A percentile compares a stretch with the other conserved stretches of the same genome.
These are phyloP conservation scores for Dendronephthya gigantea DNA, from an alignment of 64 coral and sea anemone genomes.

Conservation along the genomic window DNA sequence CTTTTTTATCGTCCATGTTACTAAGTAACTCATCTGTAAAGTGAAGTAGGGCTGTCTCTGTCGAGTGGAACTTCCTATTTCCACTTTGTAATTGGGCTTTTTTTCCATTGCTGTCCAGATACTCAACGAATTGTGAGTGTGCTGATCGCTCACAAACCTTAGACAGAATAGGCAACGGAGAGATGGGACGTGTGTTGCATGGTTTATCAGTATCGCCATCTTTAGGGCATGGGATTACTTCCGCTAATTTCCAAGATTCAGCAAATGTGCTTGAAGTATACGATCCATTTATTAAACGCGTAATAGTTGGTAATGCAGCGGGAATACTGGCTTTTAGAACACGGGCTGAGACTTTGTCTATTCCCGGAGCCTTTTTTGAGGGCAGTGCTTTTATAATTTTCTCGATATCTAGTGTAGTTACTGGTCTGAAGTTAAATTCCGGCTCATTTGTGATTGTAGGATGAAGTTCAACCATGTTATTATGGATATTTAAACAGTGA, in stretches of 20 bases:
- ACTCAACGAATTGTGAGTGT: constrained; percentile 31
- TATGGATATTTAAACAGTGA: constrained; percentile 7
- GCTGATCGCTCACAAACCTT: constrained; percentile 33
- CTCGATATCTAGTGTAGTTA: neutral
- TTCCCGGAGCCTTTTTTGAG: too few species aligned
- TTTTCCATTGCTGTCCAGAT: constrained; percentile 21
- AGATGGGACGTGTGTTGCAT: constrained; percentile 21
- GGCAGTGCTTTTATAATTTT: too few species aligned
- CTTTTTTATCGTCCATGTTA: constrained; percentile 9
- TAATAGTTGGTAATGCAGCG: constrained; percentile 45
- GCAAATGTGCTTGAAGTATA: constrained; percentile 33
- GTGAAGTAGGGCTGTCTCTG: neutral
- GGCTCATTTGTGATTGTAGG: neutral
- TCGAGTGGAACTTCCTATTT: too few species aligned
- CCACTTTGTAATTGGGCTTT: constrained; percentile 1
- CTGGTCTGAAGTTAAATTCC: constrained; percentile 26
- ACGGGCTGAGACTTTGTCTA: neutral
- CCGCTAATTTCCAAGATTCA: constrained; percentile 31
- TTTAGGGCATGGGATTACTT: constrained; percentile 21
- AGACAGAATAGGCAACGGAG: constrained; percentile 28
- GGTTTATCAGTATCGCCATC: constrained; percentile 19
- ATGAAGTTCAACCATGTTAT: neutral
- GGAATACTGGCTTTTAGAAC: constrained; percentile 47
- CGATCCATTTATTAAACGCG: constrained; percentile 19
- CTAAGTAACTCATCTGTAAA: neutral